Evolutionary conservation across 2,797 vertebrate genomes (phyloP).

Genomic region (Holocentrus rufus): DNA sequence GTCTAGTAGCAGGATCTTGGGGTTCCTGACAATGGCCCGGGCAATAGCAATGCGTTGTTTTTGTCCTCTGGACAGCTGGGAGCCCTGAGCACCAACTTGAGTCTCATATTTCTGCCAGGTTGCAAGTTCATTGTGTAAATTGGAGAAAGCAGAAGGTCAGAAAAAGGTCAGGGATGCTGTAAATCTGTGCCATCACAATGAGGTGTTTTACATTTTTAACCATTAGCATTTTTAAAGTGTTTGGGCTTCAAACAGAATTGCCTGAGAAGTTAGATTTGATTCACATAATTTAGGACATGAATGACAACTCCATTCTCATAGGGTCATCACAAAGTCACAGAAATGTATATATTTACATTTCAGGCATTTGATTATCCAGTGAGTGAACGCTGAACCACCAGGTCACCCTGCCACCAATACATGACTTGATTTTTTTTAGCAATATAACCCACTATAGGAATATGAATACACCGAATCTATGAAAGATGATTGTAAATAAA

Average conservation of each 20-base stretch:
- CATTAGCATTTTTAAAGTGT: neutral
- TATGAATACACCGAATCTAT: no score
- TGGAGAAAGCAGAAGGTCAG: conserved; percentile 20
- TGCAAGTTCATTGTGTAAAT: conserved; percentile 9
- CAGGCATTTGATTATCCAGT: no score
- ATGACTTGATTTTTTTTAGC: no score
- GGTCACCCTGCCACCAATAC: no score
- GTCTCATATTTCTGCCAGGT: conserved; percentile 92
- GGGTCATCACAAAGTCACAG: no score
- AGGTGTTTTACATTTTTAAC: neutral
- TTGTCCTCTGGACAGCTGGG: conserved; percentile 94
- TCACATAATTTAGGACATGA: no score
- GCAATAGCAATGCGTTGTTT: conserved; percentile 98
- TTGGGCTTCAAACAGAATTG: neutral
- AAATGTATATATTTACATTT: no score
- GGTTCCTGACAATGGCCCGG: conserved; percentile 91
- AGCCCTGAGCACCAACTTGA: conserved; percentile 93
- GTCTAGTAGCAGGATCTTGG: conserved; percentile 94
- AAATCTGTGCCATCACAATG: neutral
- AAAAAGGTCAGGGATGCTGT: conserved; percentile 8
- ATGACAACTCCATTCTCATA: no score
- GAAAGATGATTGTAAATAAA: no score
- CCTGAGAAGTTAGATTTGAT: no score
- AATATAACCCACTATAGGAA: no score
- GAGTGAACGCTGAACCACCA: no score